Conservation (phyloP, 2,113 vertebrate species). For the Elachura formosa region DNA sequence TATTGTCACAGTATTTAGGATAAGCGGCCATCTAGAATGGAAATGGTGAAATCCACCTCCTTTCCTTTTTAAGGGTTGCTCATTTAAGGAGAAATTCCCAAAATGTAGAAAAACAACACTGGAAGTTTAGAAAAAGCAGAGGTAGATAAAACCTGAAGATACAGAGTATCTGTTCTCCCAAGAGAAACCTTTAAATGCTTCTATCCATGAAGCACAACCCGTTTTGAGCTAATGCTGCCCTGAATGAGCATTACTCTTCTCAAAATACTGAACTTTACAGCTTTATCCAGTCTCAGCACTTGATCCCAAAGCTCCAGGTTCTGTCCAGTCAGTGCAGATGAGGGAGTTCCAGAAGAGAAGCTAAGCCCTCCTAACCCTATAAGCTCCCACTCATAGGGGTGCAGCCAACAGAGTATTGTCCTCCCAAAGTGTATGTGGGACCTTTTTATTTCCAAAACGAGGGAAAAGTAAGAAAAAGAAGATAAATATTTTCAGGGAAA, state of each 20-base stretch:
- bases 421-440: background rate
- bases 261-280: background rate
- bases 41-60: background rate
- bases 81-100: background rate
- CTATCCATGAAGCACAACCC: background rate
- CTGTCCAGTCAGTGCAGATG: background rate
- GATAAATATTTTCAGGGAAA: background rate
- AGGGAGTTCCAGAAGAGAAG: background rate
- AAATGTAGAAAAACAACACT: background rate
- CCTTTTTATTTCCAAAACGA: background rate
- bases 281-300: background rate
- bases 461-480: background rate
- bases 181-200: background rate
- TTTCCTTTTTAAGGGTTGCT: background rate
- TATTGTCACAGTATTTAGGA: background rate
- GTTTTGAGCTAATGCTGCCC: background rate
- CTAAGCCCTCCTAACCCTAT: background rate
- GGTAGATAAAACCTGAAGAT: background rate
- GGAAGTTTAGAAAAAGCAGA: background rate
- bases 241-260: background rate
- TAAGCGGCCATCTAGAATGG: background rate
- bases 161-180: background rate
- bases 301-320: background rate
- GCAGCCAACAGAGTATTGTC: background rate
- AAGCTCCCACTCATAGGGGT: fast-evolving